Conservation (phyloP, 2,797 vertebrate genomes). For the Botia kubotai region DNA sequence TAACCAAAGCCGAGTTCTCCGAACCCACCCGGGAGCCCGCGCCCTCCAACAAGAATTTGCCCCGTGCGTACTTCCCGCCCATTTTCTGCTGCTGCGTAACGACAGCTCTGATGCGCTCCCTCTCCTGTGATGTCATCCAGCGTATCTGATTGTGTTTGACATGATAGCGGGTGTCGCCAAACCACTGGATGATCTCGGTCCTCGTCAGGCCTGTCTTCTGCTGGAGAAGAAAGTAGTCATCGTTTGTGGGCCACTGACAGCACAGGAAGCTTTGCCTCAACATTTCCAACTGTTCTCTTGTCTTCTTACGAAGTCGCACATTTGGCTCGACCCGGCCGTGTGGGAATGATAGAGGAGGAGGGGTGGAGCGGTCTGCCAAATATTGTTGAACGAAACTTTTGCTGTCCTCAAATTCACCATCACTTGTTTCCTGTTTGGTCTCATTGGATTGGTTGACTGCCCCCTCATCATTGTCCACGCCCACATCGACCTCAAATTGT, state of each 20-base stretch:
- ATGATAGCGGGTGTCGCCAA: conserved; percentile 82
- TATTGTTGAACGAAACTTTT: conserved; percentile 25
- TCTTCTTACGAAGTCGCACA: conserved; percentile 69
- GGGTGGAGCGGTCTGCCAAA: conserved; percentile 40
- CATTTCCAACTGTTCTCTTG: conserved; percentile 76
- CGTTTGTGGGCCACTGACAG: conserved; percentile 79
- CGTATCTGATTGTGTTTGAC: conserved; percentile 78
- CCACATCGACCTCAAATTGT: conserved; percentile 38
- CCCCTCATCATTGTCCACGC: conserved; percentile 46
- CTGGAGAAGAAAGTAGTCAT: conserved; percentile 76
- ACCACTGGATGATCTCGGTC: conserved; percentile 81
- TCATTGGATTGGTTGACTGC: conserved; percentile 20
- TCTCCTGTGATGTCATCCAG: conserved; percentile 79
- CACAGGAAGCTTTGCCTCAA: conserved; percentile 78
- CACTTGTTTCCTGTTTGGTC: conserved; percentile 24
- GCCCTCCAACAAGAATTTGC: conserved; percentile 31
- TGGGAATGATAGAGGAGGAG: conserved; percentile 41
- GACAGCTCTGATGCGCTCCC: conserved; percentile 43
- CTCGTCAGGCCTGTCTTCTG: conserved; percentile 71
- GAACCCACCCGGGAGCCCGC: conserved; percentile 15
- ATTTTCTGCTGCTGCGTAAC: conserved; percentile 58
- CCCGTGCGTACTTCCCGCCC: neutral
- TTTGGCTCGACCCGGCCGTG: conserved; percentile 59
- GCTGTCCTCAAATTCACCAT: conserved; percentile 15
- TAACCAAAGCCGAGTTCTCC: conserved; percentile 33